Evolutionary conservation across 2,888 invertebrate species (phyloP).

Genomic region (Clitarchus hookeri): DNA sequence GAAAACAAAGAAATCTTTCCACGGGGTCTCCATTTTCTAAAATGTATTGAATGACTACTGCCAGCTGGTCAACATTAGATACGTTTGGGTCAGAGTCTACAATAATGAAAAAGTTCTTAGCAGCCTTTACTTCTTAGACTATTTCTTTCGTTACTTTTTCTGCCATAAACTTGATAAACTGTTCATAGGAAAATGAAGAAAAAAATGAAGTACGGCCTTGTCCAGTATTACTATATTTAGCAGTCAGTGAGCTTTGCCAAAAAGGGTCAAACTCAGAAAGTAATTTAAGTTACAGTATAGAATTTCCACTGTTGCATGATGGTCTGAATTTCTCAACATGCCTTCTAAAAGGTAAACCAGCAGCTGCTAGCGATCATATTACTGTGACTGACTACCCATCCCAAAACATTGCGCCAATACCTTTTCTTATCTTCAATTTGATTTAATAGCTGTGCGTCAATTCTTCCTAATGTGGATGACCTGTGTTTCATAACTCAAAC

Average conservation of each 20-base stretch:
- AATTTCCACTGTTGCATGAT: not conserved
- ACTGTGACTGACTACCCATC: too few species aligned
- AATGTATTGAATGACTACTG: not conserved
- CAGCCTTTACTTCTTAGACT: not conserved
- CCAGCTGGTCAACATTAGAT: not conserved
- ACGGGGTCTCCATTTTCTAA: slow-evolving; percentile 4
- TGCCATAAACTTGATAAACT: too few species aligned
- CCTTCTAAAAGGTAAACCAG: too few species aligned
- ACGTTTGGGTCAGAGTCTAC: not conserved
- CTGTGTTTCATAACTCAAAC: too few species aligned
- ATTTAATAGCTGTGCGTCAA: too few species aligned
- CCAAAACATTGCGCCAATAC: too few species aligned
- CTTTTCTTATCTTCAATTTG: too few species aligned
- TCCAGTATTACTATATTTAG: not conserved
- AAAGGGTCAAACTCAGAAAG: not conserved
- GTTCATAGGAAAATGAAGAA: too few species aligned
- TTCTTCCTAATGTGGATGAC: too few species aligned
- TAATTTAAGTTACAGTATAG: not conserved
- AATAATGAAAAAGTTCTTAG: not conserved
- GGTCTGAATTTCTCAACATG: too few species aligned
- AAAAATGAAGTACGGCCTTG: not conserved
- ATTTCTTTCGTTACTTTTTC: not conserved
- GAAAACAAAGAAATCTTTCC: not conserved
- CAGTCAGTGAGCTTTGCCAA: not conserved
- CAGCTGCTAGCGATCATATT: too few species aligned